phyloP scores from a whole-genome alignment of 2,113 vertebrate genomes.

The Chaenogobius annularis region DNA sequence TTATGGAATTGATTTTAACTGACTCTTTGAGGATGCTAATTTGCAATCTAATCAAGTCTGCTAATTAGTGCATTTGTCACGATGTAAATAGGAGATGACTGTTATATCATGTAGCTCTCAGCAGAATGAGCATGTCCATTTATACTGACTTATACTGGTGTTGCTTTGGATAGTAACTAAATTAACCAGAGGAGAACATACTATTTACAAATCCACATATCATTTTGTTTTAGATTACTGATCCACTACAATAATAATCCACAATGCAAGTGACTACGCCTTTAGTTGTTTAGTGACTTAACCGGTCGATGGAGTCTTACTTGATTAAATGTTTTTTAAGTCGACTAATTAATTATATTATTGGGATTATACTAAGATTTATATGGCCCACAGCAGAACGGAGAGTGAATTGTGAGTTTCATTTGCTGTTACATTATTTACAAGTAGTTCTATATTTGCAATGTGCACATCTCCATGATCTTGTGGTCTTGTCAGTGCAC shows the following conservation, averaged over 20 bases:
- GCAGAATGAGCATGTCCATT: background rate
- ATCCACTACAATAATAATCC: background rate
- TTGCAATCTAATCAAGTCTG: conserved; percentile 1
- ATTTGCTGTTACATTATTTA: no score
- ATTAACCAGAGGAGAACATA: background rate
- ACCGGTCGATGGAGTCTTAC: no score
- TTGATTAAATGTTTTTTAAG: no score
- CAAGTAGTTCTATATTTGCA: no score
- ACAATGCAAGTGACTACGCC: background rate
- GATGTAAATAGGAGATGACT: conserved; percentile 7
- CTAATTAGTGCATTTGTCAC: conserved; percentile 8
- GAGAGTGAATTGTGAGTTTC: no score
- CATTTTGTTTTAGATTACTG: background rate
- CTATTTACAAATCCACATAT: background rate
- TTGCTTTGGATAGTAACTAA: background rate
- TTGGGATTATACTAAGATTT: no score
- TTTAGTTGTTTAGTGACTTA: no score
- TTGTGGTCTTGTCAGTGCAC: no score
- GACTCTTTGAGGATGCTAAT: conserved; percentile 7
- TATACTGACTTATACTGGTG: background rate
- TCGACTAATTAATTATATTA: no score
- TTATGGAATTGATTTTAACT: conserved; percentile 4
- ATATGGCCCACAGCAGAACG: no score
- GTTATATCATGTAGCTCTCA: background rate
- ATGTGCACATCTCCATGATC: no score